Conservation (phyloP, 2,888 invertebrate genomes). For the Bugula neritina region DNA sequence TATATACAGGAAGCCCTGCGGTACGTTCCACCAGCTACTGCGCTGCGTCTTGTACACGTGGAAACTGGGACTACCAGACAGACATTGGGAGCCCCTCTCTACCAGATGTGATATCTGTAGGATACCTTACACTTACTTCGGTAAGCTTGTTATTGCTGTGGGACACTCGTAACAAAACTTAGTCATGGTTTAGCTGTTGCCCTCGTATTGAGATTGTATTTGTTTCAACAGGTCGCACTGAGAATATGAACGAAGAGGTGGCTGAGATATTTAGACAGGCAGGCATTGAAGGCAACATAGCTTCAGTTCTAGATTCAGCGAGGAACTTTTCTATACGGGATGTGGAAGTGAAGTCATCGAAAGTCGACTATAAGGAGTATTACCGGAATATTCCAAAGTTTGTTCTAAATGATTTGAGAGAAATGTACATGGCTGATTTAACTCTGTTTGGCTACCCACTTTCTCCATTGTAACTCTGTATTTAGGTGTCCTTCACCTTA, state of each 20-base stretch:
- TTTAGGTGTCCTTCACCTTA: too few species aligned
- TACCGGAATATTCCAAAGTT: not conserved
- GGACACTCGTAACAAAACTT: not conserved
- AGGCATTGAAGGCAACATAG: not conserved
- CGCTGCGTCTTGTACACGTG: slow-evolving; percentile 10
- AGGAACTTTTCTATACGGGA: not conserved
- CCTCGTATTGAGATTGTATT: too few species aligned
- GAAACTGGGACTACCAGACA: slow-evolving; percentile 8
- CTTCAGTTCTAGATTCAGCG: not conserved
- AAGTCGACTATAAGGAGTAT: not conserved
- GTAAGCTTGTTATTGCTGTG: not conserved
- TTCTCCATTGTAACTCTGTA: not conserved
- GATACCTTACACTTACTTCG: not conserved
- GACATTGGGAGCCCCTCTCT: slow-evolving; percentile 21
- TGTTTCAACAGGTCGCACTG: too few species aligned
- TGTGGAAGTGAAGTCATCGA: not conserved
- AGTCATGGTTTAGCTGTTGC: too few species aligned
- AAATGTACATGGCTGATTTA: not conserved
- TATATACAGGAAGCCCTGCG: slow-evolving; percentile 18
- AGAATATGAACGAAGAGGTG: slow-evolving; percentile 9
- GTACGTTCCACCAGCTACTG: not conserved
- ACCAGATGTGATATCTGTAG: not conserved
- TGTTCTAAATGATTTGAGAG: not conserved
- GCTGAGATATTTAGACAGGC: not conserved
- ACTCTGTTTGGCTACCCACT: not conserved